phyloP scores from a whole-genome alignment of 2,113 vertebrate species.

The Hemicordylus capensis region DNA sequence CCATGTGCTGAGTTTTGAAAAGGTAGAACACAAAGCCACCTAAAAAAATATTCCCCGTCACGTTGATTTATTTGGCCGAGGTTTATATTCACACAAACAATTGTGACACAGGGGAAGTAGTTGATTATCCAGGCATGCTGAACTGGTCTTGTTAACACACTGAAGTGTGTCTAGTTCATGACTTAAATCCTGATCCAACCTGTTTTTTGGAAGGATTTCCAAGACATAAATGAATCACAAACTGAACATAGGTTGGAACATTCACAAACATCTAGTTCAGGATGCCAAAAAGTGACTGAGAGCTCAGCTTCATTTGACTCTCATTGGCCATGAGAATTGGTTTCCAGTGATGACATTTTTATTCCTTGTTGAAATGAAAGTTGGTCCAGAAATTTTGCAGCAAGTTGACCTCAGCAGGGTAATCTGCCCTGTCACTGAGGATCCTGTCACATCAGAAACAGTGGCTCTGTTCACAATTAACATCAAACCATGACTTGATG shows the following conservation, averaged over 20 bases:
- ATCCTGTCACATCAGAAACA: constrained; percentile 41
- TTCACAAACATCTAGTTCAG: background rate
- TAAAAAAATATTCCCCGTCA: background rate
- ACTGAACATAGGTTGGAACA: background rate
- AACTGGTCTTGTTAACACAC: background rate
- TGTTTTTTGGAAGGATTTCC: background rate
- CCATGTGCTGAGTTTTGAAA: background rate
- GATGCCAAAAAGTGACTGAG: background rate
- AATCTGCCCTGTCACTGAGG: constrained; percentile 37
- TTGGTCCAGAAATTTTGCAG: background rate
- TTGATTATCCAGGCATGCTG: background rate
- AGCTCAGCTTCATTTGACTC: background rate
- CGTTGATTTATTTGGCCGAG: background rate
- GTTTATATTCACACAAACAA: background rate
- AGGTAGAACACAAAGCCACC: background rate
- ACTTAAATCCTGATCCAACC: background rate
- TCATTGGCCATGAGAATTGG: background rate
- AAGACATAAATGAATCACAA: background rate
- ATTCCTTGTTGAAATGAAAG: background rate
- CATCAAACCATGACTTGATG: constrained; percentile 18
- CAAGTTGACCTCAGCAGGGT: constrained; percentile 26
- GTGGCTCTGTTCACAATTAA: constrained; percentile 2
- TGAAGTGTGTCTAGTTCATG: background rate
- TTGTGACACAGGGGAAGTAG: background rate
- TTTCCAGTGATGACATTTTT: background rate